These are phyloP conservation scores for Psittacula cyanocephala DNA, from an alignment of 2,113 vertebrate species.

Conservation along the genomic window DNA sequence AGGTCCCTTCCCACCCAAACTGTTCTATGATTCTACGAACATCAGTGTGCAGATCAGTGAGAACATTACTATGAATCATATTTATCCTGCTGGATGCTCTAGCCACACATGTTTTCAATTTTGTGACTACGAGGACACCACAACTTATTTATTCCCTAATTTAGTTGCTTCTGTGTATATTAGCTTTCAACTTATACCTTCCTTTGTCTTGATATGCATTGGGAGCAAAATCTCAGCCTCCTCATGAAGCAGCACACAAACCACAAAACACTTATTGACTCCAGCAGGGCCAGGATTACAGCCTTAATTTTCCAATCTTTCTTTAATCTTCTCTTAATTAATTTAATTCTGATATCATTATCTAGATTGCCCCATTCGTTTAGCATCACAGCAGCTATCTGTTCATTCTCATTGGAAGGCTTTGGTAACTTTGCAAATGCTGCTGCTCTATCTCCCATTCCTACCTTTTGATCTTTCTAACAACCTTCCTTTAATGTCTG, in stretches of 20 bases:
- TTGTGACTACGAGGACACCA: neutral
- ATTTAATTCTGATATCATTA: constrained; percentile 63
- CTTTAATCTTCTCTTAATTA: constrained; percentile 65
- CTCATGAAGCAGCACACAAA: neutral
- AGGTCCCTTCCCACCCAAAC: neutral
- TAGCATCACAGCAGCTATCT: constrained; percentile 31
- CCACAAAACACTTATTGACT: constrained; percentile 4
- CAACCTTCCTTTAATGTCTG: constrained; percentile 47
- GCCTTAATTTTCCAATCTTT: constrained; percentile 43
- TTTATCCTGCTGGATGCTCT: neutral
- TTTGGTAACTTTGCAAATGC: constrained; percentile 50
- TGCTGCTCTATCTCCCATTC: constrained; percentile 12
- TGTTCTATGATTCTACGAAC: neutral
- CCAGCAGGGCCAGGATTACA: neutral
- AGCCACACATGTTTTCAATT: neutral
- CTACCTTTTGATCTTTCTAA: constrained; percentile 60
- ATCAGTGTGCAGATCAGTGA: neutral
- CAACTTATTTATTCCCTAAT: neutral
- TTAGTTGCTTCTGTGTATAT: neutral
- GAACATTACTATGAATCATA: rapidly evolving
- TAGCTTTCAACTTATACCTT: neutral
- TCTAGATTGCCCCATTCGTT: constrained; percentile 42
- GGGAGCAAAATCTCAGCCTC: neutral
- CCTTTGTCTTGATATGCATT: neutral
- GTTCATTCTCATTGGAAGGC: constrained; percentile 27